Percentiles rank a stretch among this genome's conserved stretches.
phyloP scores from a whole-genome alignment of 2,797 vertebrate species.

The Tauraco hartlaubi region DNA sequence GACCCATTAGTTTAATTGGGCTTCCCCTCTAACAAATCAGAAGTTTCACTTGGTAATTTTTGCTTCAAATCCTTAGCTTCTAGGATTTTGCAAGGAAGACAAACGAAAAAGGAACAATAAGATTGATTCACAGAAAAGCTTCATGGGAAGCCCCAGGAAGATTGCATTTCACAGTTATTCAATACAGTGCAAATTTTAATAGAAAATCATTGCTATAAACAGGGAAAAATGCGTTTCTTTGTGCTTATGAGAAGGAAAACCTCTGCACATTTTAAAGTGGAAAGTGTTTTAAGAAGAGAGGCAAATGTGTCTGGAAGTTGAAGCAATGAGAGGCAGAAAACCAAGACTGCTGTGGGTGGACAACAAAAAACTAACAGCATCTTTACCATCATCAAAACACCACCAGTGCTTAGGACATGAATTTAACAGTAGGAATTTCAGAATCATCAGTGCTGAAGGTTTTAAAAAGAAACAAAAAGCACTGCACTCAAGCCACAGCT shows the following conservation, averaged over 20 bases:
- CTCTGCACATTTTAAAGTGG: background rate
- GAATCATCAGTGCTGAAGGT: background rate
- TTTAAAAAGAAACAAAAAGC: background rate
- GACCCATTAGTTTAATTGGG: background rate
- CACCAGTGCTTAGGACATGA: background rate
- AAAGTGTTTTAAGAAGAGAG: background rate
- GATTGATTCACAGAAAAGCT: background rate
- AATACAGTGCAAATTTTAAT: background rate
- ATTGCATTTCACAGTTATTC: background rate
- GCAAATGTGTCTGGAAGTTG: background rate
- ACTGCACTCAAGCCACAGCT: background rate
- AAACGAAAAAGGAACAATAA: background rate
- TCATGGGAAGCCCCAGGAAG: background rate
- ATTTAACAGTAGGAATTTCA: background rate
- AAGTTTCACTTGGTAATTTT: background rate
- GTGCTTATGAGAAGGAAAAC: background rate
- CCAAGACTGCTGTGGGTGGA: background rate
- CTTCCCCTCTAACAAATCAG: background rate
- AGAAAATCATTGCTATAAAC: background rate
- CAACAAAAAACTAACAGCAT: background rate
- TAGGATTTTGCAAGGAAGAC: background rate
- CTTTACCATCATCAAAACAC: background rate
- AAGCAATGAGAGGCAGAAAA: background rate
- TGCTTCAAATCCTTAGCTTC: background rate
- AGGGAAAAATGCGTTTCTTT: background rate